These are phyloP conservation scores for Drosophila bocqueti DNA, from an alignment of 1,140 invertebrate genomes.

Conservation along the genomic window DNA sequence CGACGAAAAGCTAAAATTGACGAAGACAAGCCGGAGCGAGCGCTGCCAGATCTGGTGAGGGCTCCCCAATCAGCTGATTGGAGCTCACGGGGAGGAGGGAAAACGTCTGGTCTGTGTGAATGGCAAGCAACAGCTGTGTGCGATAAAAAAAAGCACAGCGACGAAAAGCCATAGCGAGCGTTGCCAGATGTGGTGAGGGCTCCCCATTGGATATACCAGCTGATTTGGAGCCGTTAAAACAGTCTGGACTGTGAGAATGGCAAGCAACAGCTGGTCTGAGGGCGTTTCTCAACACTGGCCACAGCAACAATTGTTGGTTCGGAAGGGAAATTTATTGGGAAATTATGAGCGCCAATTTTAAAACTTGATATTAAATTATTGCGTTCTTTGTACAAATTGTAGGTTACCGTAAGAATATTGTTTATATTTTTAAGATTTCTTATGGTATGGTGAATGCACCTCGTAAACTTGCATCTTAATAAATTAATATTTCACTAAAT, in stretches of 20 bases:
- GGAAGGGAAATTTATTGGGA: background rate
- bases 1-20: slow-evolving; percentile 21
- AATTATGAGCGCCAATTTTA: slow-evolving; percentile 9
- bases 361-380: background rate
- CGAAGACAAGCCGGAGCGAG: slow-evolving; percentile 11
- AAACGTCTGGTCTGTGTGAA: background rate
- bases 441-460: no score
- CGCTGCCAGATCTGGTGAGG: slow-evolving; percentile 4
- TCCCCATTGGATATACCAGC: slow-evolving; percentile 6
- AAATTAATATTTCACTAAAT: background rate
- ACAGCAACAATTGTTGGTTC: slow-evolving; percentile 36
- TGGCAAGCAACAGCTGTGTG: slow-evolving; percentile 17
- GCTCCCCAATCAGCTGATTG: slow-evolving; percentile 26
- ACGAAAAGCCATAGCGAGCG: background rate
- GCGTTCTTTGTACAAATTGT: background rate
- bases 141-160: no score
- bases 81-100: no score
- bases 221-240: background rate
- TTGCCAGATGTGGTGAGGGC: slow-evolving; percentile 5
- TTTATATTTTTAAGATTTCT: background rate
- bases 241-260: slow-evolving; percentile 3
- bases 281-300: slow-evolving; percentile 14
- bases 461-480: background rate
- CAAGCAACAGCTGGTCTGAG: slow-evolving; percentile 5
- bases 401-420: background rate